Evolutionary conservation across 1,140 invertebrate species (phyloP).

Genomic region (Hermetia illucens): DNA sequence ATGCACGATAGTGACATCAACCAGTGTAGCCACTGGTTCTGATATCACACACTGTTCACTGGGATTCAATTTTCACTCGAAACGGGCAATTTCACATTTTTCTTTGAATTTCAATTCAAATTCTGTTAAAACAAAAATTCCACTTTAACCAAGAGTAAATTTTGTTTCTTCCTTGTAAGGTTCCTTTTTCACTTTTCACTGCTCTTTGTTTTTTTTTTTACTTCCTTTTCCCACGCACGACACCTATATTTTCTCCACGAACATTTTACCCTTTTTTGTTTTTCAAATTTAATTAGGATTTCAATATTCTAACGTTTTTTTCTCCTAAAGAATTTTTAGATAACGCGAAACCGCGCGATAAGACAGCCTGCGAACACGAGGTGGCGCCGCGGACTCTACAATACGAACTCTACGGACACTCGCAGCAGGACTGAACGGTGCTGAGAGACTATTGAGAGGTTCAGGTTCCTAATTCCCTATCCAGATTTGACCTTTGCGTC

Average conservation of each 20-base stretch:
- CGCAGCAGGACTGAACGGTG: conserved; percentile 5
- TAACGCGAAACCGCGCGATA: neutral
- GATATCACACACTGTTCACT: neutral
- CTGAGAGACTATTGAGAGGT: too few species aligned
- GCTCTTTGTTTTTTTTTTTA: neutral
- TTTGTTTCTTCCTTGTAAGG: too few species aligned
- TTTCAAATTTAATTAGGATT: neutral
- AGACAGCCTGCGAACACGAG: neutral
- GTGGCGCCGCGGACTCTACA: neutral
- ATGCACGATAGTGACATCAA: neutral
- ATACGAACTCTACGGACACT: conserved; percentile 4
- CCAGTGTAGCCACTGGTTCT: neutral
- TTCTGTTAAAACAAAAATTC: too few species aligned
- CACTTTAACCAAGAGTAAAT: too few species aligned
- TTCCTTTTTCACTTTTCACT: too few species aligned
- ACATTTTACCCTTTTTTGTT: neutral
- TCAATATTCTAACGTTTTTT: neutral
- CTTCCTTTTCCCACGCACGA: neutral
- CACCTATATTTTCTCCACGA: neutral
- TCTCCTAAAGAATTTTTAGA: neutral
- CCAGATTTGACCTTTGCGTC: conserved; percentile 3
- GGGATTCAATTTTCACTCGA: conserved; percentile 1
- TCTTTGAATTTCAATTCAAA: too few species aligned
- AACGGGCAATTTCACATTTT: too few species aligned
- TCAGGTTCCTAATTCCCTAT: too few species aligned